phyloP scores from a whole-genome alignment of 2,888 invertebrate genomes.

The Drosophila picticornis region DNA sequence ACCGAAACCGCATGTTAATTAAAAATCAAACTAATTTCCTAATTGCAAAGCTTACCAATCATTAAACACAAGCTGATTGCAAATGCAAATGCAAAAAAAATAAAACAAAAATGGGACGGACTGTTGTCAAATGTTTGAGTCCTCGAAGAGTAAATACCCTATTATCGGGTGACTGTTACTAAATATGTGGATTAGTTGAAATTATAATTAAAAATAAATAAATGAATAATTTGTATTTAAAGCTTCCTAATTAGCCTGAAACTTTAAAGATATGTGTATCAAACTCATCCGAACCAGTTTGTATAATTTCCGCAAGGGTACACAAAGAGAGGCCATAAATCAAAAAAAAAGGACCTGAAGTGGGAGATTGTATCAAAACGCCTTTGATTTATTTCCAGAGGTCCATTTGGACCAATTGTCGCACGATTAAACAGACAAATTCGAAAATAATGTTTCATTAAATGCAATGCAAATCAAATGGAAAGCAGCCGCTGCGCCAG shows the following conservation, averaged over 20 bases:
- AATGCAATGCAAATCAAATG: conserved; percentile 81
- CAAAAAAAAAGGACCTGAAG: conserved; percentile 16
- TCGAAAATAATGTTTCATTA: conserved; percentile 82
- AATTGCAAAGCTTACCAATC: conserved; percentile 78
- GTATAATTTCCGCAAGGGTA: not conserved
- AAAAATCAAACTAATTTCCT: conserved; percentile 82
- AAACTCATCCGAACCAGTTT: not conserved
- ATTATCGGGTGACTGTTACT: not conserved
- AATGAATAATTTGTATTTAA: not conserved
- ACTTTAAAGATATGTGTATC: not conserved
- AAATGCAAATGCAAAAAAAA: conserved; percentile 14
- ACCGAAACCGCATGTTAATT: conserved; percentile 78
- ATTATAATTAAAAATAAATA: not conserved
- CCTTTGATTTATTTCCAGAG: conserved; percentile 71
- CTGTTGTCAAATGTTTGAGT: not conserved
- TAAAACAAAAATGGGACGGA: conserved; percentile 8
- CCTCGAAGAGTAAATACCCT: conserved; percentile 18
- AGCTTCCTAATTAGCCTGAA: not conserved
- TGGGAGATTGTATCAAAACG: conserved; percentile 21
- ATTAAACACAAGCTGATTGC: conserved; percentile 71
- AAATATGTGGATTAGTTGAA: not conserved
- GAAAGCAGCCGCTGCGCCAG: conserved; percentile 65
- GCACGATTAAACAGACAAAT: conserved; percentile 81
- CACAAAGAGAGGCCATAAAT: conserved; percentile 21
- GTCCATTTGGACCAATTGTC: conserved; percentile 77